Percentiles rank a stretch among this genome's conserved stretches.
These are phyloP conservation scores for Simalia tracyae DNA, from an alignment of 2,797 vertebrate genomes.

Conservation along the genomic window DNA sequence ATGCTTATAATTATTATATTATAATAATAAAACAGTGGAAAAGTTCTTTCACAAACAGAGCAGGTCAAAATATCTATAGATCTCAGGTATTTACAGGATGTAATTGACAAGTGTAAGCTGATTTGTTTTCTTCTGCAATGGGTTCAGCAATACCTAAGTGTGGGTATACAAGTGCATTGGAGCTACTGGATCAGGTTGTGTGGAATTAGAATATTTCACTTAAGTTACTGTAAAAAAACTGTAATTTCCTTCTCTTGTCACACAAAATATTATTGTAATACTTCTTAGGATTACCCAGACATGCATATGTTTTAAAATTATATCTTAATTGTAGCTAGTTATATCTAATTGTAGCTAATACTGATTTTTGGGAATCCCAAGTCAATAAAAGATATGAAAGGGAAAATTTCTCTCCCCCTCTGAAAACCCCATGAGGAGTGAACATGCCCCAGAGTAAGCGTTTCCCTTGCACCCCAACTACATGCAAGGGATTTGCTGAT, in stretches of 20 bases:
- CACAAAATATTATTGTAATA: background rate
- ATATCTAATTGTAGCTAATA: background rate
- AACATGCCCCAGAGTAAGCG: too few relatives aligned
- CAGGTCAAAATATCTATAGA: background rate
- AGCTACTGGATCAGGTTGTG: background rate
- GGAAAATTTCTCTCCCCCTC: too few relatives aligned
- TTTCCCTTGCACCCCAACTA: too few relatives aligned
- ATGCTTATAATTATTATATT: background rate
- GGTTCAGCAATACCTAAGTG: background rate
- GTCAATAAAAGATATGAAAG: too few relatives aligned
- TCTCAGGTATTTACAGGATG: background rate
- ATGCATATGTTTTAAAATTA: too few relatives aligned
- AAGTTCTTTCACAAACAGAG: background rate
- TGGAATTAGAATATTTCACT: background rate
- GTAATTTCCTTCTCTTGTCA: too few relatives aligned
- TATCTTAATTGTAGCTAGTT: too few relatives aligned
- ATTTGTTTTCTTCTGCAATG: background rate
- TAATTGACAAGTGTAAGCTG: background rate
- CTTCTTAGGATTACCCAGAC: background rate
- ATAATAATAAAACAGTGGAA: background rate
- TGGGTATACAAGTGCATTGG: background rate
- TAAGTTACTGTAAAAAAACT: too few relatives aligned
- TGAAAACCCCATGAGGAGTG: too few relatives aligned
- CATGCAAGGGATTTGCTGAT: too few relatives aligned
- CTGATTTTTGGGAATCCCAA: too few relatives aligned